Evolutionary conservation across 64 coral and sea anemone genomes (phyloP).

Genomic region (Pocillopora verrucosa): DNA sequence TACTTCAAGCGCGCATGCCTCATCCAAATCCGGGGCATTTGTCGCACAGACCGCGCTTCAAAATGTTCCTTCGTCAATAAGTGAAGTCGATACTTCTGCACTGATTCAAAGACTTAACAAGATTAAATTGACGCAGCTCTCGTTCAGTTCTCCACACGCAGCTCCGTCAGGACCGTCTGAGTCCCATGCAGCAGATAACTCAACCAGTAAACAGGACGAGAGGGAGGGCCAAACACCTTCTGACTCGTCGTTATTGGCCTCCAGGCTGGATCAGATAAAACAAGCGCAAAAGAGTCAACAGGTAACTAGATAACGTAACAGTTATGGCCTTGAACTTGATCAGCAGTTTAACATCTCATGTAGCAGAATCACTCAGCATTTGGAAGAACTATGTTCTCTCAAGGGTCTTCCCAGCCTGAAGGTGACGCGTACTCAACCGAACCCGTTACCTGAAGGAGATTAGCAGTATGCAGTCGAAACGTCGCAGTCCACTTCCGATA

Average conservation of each 20-base stretch:
- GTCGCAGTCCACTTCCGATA: no score
- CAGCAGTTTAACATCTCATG: no score
- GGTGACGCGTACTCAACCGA: no score
- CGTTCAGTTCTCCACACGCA: not conserved
- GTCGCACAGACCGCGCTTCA: not conserved
- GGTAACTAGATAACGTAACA: conserved; percentile 1
- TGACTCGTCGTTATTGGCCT: conserved; percentile 15
- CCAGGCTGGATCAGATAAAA: conserved; percentile 46
- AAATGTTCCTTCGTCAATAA: not conserved
- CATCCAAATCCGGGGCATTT: not conserved
- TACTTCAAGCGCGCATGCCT: not conserved
- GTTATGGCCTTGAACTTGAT: not conserved
- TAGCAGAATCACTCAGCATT: no score
- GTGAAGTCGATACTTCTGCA: conserved; percentile 39
- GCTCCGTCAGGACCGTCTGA: not conserved
- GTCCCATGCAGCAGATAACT: not conserved
- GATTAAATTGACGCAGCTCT: conserved; percentile 55
- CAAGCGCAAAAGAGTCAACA: conserved; percentile 43
- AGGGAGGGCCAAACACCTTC: not conserved
- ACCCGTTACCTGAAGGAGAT: no score
- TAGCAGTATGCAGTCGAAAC: no score
- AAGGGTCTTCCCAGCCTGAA: no score
- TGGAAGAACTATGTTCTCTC: no score
- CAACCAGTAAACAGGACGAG: not conserved
- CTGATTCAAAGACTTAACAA: conserved; percentile 62